phyloP scores from a whole-genome alignment of 2,888 invertebrate genomes.

The Portevinia maculata region DNA sequence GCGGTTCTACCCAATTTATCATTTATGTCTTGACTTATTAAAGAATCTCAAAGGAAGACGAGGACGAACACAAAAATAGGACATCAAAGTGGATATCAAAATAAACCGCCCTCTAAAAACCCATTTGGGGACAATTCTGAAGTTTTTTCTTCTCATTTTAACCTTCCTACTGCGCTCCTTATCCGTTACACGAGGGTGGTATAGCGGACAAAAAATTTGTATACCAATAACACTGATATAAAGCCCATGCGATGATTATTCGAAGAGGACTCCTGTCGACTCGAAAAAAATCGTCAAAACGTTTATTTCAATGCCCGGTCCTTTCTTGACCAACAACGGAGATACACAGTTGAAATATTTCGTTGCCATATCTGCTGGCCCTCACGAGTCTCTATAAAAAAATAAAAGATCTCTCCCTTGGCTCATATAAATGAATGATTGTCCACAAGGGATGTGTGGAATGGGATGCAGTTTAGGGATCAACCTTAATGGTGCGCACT shows the following conservation, averaged over 20 bases:
- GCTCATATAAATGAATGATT: conserved; percentile 52
- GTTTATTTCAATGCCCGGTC: not conserved
- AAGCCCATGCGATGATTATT: conserved; percentile 29
- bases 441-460: conserved; percentile 28
- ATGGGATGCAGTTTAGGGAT: conserved; percentile 39
- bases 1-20: conserved; percentile 68
- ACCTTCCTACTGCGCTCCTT: not conserved
- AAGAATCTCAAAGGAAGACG: conserved; percentile 26
- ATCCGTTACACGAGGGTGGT: not conserved
- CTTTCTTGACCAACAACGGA: conserved; percentile 25
- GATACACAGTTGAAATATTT: not conserved
- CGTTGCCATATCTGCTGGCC: not conserved
- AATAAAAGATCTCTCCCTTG: conserved; percentile 44
- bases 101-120: conserved; percentile 66
- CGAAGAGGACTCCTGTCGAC: conserved; percentile 7
- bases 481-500: conserved; percentile 44
- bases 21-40: conserved; percentile 62
- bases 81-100: conserved; percentile 62
- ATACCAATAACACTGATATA: conserved; percentile 46
- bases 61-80: conserved; percentile 23
- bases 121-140: conserved; percentile 66
- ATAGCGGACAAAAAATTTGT: conserved; percentile 25
- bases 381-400: conserved; percentile 31
- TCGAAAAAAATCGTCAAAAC: conserved; percentile 31
- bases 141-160: conserved; percentile 19